These are phyloP conservation scores for Saccopteryx bilineata DNA, from an alignment of 2,113 vertebrate species.

Conservation along the genomic window DNA sequence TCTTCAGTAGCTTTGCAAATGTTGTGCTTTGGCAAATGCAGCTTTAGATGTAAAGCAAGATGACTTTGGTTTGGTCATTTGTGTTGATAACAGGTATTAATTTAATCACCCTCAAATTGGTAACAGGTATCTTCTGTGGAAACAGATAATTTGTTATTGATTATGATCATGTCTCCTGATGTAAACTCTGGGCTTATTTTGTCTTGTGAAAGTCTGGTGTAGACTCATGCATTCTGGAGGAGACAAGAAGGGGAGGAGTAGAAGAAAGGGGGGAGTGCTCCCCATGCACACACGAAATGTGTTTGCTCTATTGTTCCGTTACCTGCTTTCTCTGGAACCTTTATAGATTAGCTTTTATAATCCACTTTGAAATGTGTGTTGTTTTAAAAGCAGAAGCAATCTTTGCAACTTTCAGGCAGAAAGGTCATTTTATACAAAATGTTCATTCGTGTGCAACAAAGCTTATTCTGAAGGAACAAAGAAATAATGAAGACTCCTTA, in stretches of 20 bases:
- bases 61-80: slow-evolving; percentile 69
- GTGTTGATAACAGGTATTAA: slow-evolving; percentile 73
- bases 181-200: slow-evolving; percentile 44
- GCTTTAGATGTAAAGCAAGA: slow-evolving; percentile 10
- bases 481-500: slow-evolving; percentile 77
- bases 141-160: slow-evolving; percentile 73
- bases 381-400: slow-evolving; percentile 73
- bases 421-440: slow-evolving; percentile 81
- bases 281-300: not conserved
- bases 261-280: not conserved
- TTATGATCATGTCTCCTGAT: slow-evolving; percentile 25
- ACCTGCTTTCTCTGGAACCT: slow-evolving; percentile 62
- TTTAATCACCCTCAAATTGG: slow-evolving; percentile 67
- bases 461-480: slow-evolving; percentile 77
- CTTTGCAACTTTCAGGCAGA: slow-evolving; percentile 69
- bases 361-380: slow-evolving; percentile 76
- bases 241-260: slow-evolving; percentile 8
- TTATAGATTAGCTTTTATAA: slow-evolving; percentile 74
- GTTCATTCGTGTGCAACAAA: slow-evolving; percentile 72
- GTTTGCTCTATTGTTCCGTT: slow-evolving; percentile 63
- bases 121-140: slow-evolving; percentile 58
- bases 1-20: slow-evolving; percentile 46
- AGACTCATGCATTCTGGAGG: not conserved
- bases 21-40: slow-evolving; percentile 30
- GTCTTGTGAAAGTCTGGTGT: not conserved